These are phyloP conservation scores for Morone chrysops DNA, from an alignment of 2,113 vertebrate genomes.

Conservation along the genomic window DNA sequence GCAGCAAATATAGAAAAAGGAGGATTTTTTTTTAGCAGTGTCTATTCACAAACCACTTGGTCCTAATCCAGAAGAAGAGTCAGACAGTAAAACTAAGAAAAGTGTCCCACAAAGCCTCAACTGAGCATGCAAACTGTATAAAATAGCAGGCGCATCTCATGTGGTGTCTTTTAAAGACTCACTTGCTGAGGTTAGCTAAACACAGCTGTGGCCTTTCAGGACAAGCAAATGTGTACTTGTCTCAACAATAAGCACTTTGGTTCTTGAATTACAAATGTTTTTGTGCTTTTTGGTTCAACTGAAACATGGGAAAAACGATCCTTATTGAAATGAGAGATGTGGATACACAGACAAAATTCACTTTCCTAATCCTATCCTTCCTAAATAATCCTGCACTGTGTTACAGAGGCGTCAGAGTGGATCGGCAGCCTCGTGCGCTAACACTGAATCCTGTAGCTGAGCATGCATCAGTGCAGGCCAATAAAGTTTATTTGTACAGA, in stretches of 20 bases:
- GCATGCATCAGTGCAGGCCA: not conserved
- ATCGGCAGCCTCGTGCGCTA: not conserved
- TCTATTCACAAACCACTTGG: conserved; percentile 58
- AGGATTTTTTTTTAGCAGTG: conserved; percentile 46
- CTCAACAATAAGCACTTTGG: conserved; percentile 73
- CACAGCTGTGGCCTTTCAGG: conserved; percentile 81
- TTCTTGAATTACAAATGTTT: conserved; percentile 64
- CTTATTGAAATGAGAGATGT: conserved; percentile 33
- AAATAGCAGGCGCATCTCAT: conserved; percentile 76
- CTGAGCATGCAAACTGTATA: conserved; percentile 54
- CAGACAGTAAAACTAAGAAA: conserved; percentile 73
- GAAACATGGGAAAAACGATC: conserved; percentile 60
- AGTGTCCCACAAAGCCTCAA: conserved; percentile 77
- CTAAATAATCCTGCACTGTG: not conserved
- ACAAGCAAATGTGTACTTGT: conserved; percentile 78
- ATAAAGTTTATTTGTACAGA: not conserved
- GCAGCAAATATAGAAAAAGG: conserved; percentile 35
- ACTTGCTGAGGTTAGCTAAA: conserved; percentile 79
- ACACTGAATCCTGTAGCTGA: not conserved
- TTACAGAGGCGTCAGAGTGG: conserved; percentile 31
- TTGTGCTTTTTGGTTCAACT: conserved; percentile 40
- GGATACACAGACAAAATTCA: not conserved
- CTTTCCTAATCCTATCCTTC: conserved; percentile 18
- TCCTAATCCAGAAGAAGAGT: conserved; percentile 71
- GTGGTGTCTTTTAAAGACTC: conserved; percentile 72